phyloP scores from a whole-genome alignment of 1,140 invertebrate species.

The Ooceraea biroi region DNA sequence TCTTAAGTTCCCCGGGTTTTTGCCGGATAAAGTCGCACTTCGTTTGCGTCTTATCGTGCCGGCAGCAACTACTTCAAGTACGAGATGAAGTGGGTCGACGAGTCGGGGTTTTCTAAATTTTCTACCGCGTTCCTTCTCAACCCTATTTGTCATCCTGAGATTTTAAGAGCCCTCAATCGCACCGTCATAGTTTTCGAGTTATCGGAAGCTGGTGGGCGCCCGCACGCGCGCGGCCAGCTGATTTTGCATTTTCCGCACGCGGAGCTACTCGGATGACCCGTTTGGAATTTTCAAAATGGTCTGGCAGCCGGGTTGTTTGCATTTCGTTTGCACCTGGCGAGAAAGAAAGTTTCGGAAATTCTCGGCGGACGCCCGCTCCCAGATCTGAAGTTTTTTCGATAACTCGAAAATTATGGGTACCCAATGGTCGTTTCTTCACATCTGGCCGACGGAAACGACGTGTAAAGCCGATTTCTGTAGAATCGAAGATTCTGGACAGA shows the following conservation, averaged over 20 bases:
- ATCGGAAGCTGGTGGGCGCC: conserved; percentile 8
- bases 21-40: conserved; percentile 34
- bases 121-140: background rate
- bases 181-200: conserved; percentile 48
- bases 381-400: conserved; percentile 58
- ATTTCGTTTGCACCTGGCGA: conserved; percentile 59
- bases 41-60: conserved; percentile 40
- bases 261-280: conserved; percentile 39
- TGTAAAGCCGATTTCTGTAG: conserved; percentile 49
- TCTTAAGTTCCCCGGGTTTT: conserved; percentile 39
- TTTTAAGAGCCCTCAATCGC: conserved; percentile 46
- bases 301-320: conserved; percentile 47
- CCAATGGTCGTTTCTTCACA: conserved; percentile 60
- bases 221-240: conserved; percentile 1
- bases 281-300: conserved; percentile 55
- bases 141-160: conserved; percentile 34
- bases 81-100: conserved; percentile 32
- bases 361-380: conserved; percentile 43
- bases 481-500: conserved; percentile 51
- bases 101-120: conserved; percentile 53
- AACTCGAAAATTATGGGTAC: conserved; percentile 56
- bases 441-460: conserved; percentile 54
- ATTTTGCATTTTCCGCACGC: conserved; percentile 50
- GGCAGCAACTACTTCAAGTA: conserved; percentile 19
- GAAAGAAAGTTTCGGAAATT: conserved; percentile 61